Conservation (phyloP, 2,888 invertebrate species). For the Leptinotarsa haldemani region DNA sequence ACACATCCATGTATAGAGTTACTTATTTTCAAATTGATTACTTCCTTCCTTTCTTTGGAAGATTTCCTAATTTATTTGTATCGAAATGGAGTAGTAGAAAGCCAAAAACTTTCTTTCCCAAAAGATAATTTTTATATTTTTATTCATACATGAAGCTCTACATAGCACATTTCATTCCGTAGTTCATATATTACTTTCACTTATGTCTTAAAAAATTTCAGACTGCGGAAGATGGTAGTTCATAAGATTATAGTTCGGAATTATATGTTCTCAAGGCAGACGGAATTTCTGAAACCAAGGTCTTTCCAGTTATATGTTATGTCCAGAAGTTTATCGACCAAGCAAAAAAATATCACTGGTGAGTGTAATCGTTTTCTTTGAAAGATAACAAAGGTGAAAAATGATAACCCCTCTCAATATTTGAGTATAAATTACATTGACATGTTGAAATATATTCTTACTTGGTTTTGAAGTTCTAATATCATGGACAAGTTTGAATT, state of each 20-base stretch:
- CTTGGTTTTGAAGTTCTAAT: slow-evolving; percentile 1
- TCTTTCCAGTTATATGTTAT: slow-evolving; percentile 29
- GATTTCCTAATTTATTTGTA: too few relatives aligned
- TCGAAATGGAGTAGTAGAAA: too few relatives aligned
- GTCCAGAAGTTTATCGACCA: slow-evolving; percentile 43
- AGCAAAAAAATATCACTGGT: slow-evolving; percentile 43
- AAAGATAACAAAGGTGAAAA: slow-evolving; percentile 39
- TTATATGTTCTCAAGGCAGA: slow-evolving; percentile 21
- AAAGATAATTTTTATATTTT: too few relatives aligned
- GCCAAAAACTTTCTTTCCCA: too few relatives aligned
- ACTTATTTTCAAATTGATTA: too few relatives aligned
- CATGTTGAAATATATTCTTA: slow-evolving; percentile 8
- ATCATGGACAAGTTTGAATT: slow-evolving; percentile 35
- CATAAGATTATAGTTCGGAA: slow-evolving; percentile 21
- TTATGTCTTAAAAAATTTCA: slow-evolving; percentile 9
- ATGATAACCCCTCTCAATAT: slow-evolving; percentile 38
- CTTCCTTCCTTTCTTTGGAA: too few relatives aligned
- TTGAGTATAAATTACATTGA: slow-evolving; percentile 27
- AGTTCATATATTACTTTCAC: too few relatives aligned
- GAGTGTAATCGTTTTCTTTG: slow-evolving; percentile 39
- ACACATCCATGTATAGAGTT: too few relatives aligned
- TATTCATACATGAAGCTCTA: too few relatives aligned
- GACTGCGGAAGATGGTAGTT: slow-evolving; percentile 28
- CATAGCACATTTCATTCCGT: too few relatives aligned
- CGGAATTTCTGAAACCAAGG: slow-evolving; percentile 28